Conservation (phyloP, 2,888 invertebrate species). For the Pristionchus arcanus region DNA sequence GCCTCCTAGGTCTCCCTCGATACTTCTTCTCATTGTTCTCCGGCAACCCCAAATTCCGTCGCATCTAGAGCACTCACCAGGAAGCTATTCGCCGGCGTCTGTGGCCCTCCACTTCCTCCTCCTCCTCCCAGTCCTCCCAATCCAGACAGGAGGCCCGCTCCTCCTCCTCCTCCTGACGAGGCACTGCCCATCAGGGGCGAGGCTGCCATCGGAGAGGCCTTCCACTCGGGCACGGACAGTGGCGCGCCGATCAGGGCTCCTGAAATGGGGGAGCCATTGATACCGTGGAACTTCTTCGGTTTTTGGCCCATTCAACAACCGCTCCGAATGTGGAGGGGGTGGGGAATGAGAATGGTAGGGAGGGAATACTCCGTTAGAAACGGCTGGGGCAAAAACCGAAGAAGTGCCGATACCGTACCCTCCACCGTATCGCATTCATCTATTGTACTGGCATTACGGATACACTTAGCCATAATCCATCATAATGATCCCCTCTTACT, state of each 20-base stretch:
- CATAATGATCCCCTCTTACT: neutral
- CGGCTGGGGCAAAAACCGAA: too few species aligned
- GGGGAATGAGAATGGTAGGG: too few species aligned
- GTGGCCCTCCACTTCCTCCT: neutral
- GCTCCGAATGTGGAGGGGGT: too few species aligned
- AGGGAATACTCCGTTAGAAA: too few species aligned
- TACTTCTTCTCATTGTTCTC: neutral
- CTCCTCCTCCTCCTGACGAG: neutral
- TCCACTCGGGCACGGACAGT: neutral
- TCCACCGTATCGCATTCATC: neutral
- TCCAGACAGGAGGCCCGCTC: neutral
- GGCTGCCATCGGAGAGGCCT: neutral
- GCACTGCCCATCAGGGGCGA: slow-evolving; percentile 18
- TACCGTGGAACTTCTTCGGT: too few species aligned
- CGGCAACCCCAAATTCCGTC: neutral
- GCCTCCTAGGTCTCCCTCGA: neutral
- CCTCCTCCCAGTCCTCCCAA: slow-evolving; percentile 1
- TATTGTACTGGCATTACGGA: too few species aligned
- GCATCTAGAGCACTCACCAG: neutral
- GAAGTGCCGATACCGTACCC: neutral
- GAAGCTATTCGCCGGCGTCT: neutral
- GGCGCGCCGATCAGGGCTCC: slow-evolving; percentile 21
- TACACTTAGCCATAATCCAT: too few species aligned
- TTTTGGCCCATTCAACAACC: too few species aligned
- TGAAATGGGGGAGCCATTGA: neutral